Evolutionary conservation across 2,797 vertebrate species (phyloP).

Genomic region (Sebastes variabilis): DNA sequence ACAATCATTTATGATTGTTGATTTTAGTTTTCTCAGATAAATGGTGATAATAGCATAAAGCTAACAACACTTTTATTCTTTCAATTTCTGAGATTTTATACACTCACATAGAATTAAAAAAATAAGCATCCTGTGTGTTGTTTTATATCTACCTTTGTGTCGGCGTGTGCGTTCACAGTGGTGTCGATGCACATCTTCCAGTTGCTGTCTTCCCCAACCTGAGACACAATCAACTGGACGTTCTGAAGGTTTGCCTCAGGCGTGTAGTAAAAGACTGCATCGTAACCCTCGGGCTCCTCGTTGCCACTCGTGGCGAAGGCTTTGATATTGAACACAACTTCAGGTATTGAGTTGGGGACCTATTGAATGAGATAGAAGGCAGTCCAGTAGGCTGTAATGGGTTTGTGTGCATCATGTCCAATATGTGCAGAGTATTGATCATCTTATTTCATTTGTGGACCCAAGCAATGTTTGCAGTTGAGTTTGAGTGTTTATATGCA

Average conservation of each 20-base stretch:
- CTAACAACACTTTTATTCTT: background rate
- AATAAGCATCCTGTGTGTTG: background rate
- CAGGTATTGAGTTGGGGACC: constrained; percentile 48
- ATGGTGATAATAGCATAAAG: background rate
- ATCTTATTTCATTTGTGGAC: background rate
- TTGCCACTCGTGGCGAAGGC: constrained; percentile 63
- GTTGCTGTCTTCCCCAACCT: constrained; percentile 76
- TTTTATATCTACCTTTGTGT: constrained; percentile 46
- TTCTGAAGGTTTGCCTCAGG: constrained; percentile 38
- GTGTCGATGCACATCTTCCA: constrained; percentile 82
- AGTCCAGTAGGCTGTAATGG: background rate
- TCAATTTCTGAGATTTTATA: background rate
- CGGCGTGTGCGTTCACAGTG: background rate
- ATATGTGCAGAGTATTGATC: background rate
- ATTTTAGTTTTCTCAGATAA: background rate
- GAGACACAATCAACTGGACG: constrained; percentile 75
- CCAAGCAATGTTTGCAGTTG: background rate
- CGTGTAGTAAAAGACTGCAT: constrained; percentile 70
- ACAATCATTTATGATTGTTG: background rate
- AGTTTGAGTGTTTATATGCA: background rate
- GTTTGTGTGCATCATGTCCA: background rate
- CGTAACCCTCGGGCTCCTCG: constrained; percentile 74
- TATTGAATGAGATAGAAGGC: constrained; percentile 31
- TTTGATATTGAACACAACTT: constrained; percentile 66
- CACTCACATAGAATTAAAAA: background rate